Conservation (phyloP, 92 coral and sea anemone genomes). For the Epizoanthus stellaris region DNA sequence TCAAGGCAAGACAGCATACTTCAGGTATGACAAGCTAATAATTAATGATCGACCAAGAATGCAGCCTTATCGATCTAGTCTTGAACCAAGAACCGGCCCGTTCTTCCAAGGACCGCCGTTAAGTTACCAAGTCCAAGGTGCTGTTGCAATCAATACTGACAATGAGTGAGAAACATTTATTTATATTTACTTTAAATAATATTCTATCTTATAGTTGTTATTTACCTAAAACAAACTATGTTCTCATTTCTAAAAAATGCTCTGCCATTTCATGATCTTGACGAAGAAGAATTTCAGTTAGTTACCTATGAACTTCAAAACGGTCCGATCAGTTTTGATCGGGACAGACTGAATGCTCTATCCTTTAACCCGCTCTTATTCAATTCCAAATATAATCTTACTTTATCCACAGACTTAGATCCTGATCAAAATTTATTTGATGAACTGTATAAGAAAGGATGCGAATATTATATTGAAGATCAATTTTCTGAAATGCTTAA, state of each 20-base stretch:
- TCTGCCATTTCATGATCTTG: slow-evolving; percentile 35
- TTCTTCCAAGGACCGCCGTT: too few species aligned
- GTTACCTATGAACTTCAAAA: slow-evolving; percentile 23
- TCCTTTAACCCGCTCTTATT: background rate
- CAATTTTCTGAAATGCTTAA: too few species aligned
- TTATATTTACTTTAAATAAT: background rate
- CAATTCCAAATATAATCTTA: background rate
- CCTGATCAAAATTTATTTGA: background rate
- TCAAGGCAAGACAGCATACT: slow-evolving; percentile 41
- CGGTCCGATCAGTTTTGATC: slow-evolving; percentile 44
- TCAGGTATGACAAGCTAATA: slow-evolving; percentile 58
- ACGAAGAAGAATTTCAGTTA: slow-evolving; percentile 36
- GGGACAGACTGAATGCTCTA: slow-evolving; percentile 25
- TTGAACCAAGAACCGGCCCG: too few species aligned
- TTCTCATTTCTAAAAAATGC: background rate
- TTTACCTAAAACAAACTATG: background rate
- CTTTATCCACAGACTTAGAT: background rate
- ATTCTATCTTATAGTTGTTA: background rate
- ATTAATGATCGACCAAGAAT: background rate
- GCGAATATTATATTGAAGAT: background rate
- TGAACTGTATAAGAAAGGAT: background rate
- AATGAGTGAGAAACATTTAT: background rate
- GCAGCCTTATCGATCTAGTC: too few species aligned
- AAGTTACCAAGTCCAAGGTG: too few species aligned
- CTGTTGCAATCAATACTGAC: background rate